phyloP scores from a whole-genome alignment of 2,888 invertebrate genomes.

The Scaptodrosophila latifasciaeformis region DNA sequence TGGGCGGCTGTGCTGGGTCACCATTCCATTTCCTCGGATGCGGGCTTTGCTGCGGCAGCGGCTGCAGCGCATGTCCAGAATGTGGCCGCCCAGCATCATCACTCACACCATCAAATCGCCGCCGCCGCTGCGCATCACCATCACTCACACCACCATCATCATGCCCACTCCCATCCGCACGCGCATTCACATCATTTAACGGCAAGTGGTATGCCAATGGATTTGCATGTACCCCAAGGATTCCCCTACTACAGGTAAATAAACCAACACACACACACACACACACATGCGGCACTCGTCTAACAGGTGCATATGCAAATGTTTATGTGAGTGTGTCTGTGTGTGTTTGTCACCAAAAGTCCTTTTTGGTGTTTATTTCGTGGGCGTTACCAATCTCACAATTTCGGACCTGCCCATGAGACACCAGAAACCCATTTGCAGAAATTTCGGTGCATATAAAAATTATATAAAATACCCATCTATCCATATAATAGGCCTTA shows the following conservation, averaged over 20 bases:
- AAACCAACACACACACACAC: too few species aligned
- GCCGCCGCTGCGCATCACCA: conserved; percentile 73
- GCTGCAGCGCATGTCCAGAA: conserved; percentile 77
- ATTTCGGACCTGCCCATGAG: too few species aligned
- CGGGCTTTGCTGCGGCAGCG: conserved; percentile 73
- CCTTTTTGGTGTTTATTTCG: too few species aligned
- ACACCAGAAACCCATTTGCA: too few species aligned
- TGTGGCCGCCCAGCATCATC: conserved; percentile 72
- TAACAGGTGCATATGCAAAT: too few species aligned
- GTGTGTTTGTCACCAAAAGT: too few species aligned
- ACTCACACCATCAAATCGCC: conserved; percentile 60
- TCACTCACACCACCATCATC: conserved; percentile 53
- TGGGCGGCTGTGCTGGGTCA: conserved; percentile 85
- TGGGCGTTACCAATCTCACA: too few species aligned
- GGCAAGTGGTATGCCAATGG: conserved; percentile 87
- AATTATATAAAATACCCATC: too few species aligned
- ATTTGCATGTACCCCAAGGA: conserved; percentile 92
- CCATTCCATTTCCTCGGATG: conserved; percentile 75
- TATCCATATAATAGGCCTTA: too few species aligned
- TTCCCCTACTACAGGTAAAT: conserved; percentile 95
- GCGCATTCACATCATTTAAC: conserved; percentile 71
- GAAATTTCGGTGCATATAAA: too few species aligned
- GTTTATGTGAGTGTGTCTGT: too few species aligned
- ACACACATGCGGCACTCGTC: too few species aligned
- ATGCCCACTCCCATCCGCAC: conserved; percentile 52